Base-by-base conservation (phyloP, 1,140 invertebrate species). In the Drosophila kurseongensis region DNA sequence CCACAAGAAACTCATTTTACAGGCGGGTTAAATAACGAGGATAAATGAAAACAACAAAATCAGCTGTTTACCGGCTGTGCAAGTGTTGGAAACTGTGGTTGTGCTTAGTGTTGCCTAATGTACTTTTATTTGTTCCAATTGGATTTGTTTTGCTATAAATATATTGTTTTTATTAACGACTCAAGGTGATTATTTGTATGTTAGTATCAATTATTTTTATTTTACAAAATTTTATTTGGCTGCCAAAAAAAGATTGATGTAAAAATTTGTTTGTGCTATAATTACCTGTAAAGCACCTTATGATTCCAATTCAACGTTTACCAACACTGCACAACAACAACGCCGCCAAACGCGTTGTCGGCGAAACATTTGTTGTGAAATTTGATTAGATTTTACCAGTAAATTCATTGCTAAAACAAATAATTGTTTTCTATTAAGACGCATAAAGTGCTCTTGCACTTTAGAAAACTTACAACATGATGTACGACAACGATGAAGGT, bases 401-500 rank as follows among this genome's bases (percentile, higher is more conserved):
- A 62, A 50, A 59, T 44, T 58, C 38, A 16, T 56, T 27, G 7
- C 6, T 23, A 50, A 44, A 44, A 4, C n/a, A 13, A 27, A 1
- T 3, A 45, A 42, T 47, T 35, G n/a, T 16, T 50, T 12, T 50
- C 61, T 38, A 32, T 8, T 40, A 18, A 7, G 7, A 23, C 29
- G 18, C 36, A 23, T 41, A 0, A 36, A 73, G 76, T 85, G 81
- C 72, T 32, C 14, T 1, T 27, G 75, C 84, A 75, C 48, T 58
- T 50, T 29, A 14, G 29, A 23, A 62, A 47, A 38, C n/a, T 23
- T n/a, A 1, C 58, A 88, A 61, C 1, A 91, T 82, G 71, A 90
- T 92, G 91, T 92, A 92, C 75, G 91, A 92, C 59, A 92, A 92
- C 56, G 91, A 92, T 41, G 91, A 92, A 68, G 91, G 91, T 92